These are phyloP conservation scores for Remorina albescens DNA, from an alignment of 2,797 vertebrate species.

Conservation along the genomic window DNA sequence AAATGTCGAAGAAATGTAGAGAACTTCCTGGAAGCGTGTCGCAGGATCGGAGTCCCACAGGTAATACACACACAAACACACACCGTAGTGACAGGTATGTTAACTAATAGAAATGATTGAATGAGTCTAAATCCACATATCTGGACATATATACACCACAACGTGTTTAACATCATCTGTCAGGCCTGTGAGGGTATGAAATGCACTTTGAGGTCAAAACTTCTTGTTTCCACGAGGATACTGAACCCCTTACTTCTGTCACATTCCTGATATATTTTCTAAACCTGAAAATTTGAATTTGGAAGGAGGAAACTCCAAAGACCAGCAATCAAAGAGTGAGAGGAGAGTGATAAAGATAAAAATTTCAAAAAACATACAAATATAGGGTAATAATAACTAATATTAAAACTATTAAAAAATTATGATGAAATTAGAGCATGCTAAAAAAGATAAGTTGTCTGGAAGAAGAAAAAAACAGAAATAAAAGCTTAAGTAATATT, in stretches of 20 bases:
- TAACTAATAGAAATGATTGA: neutral
- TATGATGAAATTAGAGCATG: too few relatives aligned
- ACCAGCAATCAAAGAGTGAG: too few relatives aligned
- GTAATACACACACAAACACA: conserved; percentile 72
- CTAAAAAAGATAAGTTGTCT: too few relatives aligned
- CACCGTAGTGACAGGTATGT: neutral
- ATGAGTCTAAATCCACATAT: neutral
- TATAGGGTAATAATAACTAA: too few relatives aligned
- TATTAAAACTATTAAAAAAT: too few relatives aligned
- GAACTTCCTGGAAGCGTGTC: conserved; percentile 98
- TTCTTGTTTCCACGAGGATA: neutral
- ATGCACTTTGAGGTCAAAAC: too few relatives aligned
- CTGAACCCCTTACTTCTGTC: neutral
- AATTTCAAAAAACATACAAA: too few relatives aligned
- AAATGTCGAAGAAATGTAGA: conserved; percentile 98
- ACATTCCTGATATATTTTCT: neutral
- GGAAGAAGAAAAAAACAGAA: too few relatives aligned
- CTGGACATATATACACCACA: neutral
- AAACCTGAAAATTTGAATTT: neutral
- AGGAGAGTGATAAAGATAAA: too few relatives aligned
- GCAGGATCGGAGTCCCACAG: conserved; percentile 96
- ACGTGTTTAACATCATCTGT: neutral
- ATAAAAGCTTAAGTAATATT: too few relatives aligned
- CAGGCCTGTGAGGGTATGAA: too few relatives aligned
- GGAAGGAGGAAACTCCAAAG: too few relatives aligned